These are phyloP conservation scores for Leucoraja ocellata DNA, from an alignment of 2,797 vertebrate genomes.

Conservation along the genomic window DNA sequence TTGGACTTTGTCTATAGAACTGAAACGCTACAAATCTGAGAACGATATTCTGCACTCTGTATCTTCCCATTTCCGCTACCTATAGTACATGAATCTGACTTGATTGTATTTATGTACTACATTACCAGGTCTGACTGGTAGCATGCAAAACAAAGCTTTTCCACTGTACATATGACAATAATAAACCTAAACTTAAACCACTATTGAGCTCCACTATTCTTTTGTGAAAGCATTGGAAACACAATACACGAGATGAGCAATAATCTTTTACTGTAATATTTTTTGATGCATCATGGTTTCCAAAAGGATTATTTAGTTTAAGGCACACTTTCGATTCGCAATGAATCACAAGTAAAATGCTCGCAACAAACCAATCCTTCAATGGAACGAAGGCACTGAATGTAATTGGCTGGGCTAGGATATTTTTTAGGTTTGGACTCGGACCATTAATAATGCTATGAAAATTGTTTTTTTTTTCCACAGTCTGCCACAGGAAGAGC, in stretches of 20 bases:
- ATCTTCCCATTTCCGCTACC: too few species aligned
- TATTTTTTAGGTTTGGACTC: not conserved
- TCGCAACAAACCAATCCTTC: not conserved
- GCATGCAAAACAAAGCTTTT: not conserved
- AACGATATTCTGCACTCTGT: too few species aligned
- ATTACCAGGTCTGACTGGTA: too few species aligned
- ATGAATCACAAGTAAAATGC: not conserved
- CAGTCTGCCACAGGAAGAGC: not conserved
- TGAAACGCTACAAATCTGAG: too few species aligned
- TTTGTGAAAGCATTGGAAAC: not conserved
- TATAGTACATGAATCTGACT: too few species aligned
- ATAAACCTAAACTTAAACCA: too few species aligned
- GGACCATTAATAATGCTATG: not conserved
- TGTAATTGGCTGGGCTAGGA: not conserved
- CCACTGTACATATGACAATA: too few species aligned
- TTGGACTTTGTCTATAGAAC: too few species aligned
- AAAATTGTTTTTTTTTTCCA: not conserved
- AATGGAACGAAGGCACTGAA: not conserved
- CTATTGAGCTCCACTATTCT: not conserved
- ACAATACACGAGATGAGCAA: not conserved
- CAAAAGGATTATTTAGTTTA: not conserved
- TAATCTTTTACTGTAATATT: not conserved
- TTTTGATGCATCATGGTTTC: not conserved
- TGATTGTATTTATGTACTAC: too few species aligned
- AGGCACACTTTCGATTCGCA: not conserved